Conservation (phyloP, 2,113 vertebrate genomes). For the Petrocephalus microphthalmus region DNA sequence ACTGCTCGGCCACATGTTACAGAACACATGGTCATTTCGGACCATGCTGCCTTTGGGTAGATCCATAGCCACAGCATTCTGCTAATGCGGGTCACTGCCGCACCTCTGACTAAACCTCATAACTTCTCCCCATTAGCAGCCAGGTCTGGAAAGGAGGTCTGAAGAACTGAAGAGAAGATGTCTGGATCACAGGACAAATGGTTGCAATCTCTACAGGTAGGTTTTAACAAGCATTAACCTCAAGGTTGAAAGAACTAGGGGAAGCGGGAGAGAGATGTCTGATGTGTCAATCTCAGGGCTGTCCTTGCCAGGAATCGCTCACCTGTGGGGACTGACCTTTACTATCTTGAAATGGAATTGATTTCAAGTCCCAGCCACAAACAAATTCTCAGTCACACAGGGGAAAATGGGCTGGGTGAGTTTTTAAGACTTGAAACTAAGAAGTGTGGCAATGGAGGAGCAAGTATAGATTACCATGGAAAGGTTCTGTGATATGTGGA, state of each 20-base stretch:
- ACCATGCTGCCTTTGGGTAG: not conserved
- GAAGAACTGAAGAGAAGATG: not conserved
- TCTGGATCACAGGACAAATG: not conserved
- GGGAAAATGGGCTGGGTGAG: not conserved
- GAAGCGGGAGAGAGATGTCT: not conserved
- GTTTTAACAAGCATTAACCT: slow-evolving; percentile 1
- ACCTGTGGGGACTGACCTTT: not conserved
- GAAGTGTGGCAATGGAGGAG: not conserved
- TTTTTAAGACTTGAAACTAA: not conserved
- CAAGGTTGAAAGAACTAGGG: not conserved
- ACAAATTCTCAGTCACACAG: slow-evolving; percentile 6
- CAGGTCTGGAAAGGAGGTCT: not conserved
- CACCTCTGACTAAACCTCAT: not conserved
- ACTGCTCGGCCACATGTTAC: not conserved
- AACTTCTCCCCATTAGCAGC: not conserved
- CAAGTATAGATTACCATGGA: not conserved
- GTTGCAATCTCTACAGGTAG: not conserved
- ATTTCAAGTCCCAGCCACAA: not conserved
- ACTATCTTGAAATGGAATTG: slow-evolving; percentile 1
- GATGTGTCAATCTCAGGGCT: not conserved
- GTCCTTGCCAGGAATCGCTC: not conserved
- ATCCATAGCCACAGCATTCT: not conserved
- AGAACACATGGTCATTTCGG: not conserved
- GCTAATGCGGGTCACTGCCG: not conserved
- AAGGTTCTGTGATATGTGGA: not conserved